A percentile compares a stretch with the other conserved stretches of the same genome.
These are phyloP conservation scores for Eulemur albifrons DNA, from an alignment of 2,797 vertebrate genomes.

Conservation along the genomic window DNA sequence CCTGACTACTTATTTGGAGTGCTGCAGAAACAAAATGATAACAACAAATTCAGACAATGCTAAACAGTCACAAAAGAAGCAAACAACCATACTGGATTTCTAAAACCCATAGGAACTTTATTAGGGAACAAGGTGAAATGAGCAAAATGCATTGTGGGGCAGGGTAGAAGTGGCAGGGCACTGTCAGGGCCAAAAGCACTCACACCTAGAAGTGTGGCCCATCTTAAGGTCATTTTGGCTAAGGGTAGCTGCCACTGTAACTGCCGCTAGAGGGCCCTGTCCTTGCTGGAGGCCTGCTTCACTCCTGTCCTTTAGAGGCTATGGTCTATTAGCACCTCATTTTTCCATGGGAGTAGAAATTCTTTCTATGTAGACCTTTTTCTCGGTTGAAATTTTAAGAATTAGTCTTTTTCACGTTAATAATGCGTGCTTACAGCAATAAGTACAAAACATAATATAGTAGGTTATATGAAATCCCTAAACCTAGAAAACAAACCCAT, in stretches of 20 bases:
- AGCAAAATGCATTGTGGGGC: not conserved
- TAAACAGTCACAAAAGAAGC: not conserved
- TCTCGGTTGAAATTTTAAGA: not conserved
- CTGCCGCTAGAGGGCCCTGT: not conserved
- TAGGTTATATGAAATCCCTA: not conserved
- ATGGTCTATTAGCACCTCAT: not conserved
- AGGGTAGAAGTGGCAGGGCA: not conserved
- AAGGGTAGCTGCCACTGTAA: not conserved
- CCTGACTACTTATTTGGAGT: not conserved
- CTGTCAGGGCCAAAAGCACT: not conserved
- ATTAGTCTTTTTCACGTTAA: not conserved
- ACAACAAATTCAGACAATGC: not conserved
- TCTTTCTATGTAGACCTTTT: not conserved
- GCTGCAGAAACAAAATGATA: not conserved
- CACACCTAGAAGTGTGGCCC: not conserved
- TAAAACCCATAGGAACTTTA: not conserved
- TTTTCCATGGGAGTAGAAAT: not conserved
- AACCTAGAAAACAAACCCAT: not conserved
- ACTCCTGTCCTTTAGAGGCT: not conserved
- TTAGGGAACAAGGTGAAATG: conserved; percentile 13
- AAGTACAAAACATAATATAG: not conserved
- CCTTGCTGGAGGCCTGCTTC: not conserved
- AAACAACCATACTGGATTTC: not conserved
- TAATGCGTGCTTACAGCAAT: not conserved
- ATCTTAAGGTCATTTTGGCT: not conserved